These are phyloP conservation scores for Trigoniulus corallinus DNA, from an alignment of 1,140 invertebrate species.

Conservation along the genomic window DNA sequence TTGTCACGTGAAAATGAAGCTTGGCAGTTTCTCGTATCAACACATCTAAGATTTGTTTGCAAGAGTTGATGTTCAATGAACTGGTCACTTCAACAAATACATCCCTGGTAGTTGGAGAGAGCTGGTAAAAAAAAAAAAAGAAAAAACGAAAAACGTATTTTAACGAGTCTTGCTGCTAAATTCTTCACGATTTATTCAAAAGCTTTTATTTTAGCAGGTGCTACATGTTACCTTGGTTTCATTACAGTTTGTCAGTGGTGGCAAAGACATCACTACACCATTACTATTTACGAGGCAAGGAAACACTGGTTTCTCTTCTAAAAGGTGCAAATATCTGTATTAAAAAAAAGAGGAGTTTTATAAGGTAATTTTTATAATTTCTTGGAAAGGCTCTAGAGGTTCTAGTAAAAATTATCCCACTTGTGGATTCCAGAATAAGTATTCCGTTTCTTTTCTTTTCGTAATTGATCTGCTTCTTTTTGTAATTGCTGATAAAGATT, in stretches of 20 bases:
- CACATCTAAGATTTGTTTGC: slow-evolving; percentile 49
- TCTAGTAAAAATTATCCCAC: slow-evolving; percentile 21
- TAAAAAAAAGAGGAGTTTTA: slow-evolving; percentile 5
- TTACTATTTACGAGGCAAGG: slow-evolving; percentile 46
- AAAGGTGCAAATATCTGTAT: slow-evolving; percentile 46
- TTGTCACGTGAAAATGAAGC: slow-evolving; percentile 23
- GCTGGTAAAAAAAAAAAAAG: slow-evolving; percentile 19
- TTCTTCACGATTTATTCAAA: too few relatives aligned
- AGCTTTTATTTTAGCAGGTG: too few relatives aligned
- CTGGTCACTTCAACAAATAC: slow-evolving; percentile 65
- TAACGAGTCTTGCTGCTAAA: slow-evolving; percentile 3
- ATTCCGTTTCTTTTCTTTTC: slow-evolving; percentile 57
- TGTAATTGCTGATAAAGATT: slow-evolving; percentile 47
- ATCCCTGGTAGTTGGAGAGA: slow-evolving; percentile 36
- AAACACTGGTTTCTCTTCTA: slow-evolving; percentile 53
- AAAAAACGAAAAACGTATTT: slow-evolving; percentile 5
- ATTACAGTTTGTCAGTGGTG: slow-evolving; percentile 66
- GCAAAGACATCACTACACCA: slow-evolving; percentile 54
- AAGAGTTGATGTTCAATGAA: slow-evolving; percentile 39
- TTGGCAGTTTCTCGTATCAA: slow-evolving; percentile 42
- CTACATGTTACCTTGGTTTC: slow-evolving; percentile 50
- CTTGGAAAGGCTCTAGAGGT: too few relatives aligned
- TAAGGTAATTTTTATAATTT: neutral
- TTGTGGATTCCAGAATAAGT: slow-evolving; percentile 63
- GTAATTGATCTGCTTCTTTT: slow-evolving; percentile 43